Conservation (phyloP, 2,113 vertebrate species). For the Pelodiscus sinensis region DNA sequence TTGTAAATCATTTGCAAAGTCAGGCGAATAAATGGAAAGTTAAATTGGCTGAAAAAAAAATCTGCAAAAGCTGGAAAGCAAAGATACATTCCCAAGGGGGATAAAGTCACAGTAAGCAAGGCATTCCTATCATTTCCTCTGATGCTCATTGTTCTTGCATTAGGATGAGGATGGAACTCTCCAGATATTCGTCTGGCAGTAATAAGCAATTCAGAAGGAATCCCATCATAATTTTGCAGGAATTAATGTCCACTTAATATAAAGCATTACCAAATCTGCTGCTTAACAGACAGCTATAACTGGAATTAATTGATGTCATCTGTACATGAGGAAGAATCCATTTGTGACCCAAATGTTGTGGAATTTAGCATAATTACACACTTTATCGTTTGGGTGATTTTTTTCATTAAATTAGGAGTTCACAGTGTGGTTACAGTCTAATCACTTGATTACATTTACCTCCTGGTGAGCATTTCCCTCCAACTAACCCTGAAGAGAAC, state of each 20-base stretch:
- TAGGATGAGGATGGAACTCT: conserved; percentile 5
- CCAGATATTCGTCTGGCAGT: background rate
- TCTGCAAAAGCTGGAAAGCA: background rate
- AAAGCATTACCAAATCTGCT: conserved; percentile 52
- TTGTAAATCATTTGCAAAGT: background rate
- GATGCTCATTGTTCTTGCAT: background rate
- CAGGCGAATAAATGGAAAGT: background rate
- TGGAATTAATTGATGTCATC: conserved; percentile 75
- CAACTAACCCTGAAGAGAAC: background rate
- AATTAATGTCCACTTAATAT: conserved; percentile 67
- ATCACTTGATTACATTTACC: conserved; percentile 62
- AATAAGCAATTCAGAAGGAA: conserved; percentile 40
- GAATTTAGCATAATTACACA: conserved; percentile 81
- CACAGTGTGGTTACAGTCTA: conserved; percentile 42
- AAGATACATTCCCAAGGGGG: background rate
- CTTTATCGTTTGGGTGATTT: conserved; percentile 68
- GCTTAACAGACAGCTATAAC: conserved; percentile 66
- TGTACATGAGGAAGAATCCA: conserved; percentile 77
- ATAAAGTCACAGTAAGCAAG: background rate
- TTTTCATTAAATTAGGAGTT: conserved; percentile 74
- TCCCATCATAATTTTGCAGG: conserved; percentile 49
- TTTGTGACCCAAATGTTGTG: conserved; percentile 77
- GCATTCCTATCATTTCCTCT: background rate
- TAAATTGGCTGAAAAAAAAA: background rate
- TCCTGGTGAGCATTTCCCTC: conserved; percentile 50